Conservation (phyloP, 30 jellyfish, hydroid and myxozoan species). For the Haliclystus octoradiatus region DNA sequence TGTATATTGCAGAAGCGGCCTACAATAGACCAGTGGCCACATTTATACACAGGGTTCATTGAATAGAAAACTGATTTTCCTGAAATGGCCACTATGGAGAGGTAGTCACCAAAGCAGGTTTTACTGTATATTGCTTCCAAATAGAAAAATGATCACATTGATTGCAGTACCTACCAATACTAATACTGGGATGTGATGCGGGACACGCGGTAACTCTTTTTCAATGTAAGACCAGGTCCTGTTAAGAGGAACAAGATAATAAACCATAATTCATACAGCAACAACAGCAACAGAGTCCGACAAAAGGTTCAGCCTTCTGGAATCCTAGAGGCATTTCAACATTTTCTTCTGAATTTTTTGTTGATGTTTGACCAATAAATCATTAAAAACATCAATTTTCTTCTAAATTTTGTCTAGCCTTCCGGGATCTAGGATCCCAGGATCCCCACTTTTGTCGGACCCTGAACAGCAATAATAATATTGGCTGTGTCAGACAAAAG, state of each 20-base stretch:
- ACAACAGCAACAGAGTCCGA: too few species aligned
- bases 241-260: neutral
- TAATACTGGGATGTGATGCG: slow-evolving; percentile 74
- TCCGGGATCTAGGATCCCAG: too few species aligned
- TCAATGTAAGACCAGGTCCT: slow-evolving; percentile 82
- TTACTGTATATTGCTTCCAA: too few species aligned
- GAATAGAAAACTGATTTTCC: neutral
- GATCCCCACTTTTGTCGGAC: too few species aligned
- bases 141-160: neutral
- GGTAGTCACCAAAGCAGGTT: neutral
- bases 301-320: too few species aligned
- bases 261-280: neutral
- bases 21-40: neutral
- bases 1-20: too few species aligned
- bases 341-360: too few species aligned
- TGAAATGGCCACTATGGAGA: neutral
- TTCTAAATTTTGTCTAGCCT: too few species aligned
- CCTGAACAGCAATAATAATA: neutral
- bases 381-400: too few species aligned
- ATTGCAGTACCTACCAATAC: slow-evolving; percentile 44
- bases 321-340: too few species aligned
- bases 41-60: neutral
- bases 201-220: slow-evolving; percentile 63
- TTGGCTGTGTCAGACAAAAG: too few species aligned
- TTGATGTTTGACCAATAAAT: too few species aligned